Base-by-base conservation (phyloP, 2,113 vertebrate species). In the Origma solitaria region DNA sequence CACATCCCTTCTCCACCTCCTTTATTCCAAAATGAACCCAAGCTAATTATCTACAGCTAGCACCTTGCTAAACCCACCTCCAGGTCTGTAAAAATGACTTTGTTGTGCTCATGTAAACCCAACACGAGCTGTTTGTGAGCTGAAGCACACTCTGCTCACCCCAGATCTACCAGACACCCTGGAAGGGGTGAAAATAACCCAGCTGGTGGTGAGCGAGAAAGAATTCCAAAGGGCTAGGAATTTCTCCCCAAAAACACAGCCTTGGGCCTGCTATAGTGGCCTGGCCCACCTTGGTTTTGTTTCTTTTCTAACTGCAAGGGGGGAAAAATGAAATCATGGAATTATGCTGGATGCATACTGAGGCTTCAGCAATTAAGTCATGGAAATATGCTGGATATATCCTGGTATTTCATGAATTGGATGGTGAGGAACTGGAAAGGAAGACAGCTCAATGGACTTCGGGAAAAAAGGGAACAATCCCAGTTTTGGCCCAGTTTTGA, bases 41-140 rank as follows among this genome's bases (percentile, higher is more conserved):
- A 77, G 25, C 31, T 13, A 64, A 64, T 38, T 42, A 44, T 7
- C n/a, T 17, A 12, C 51, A 50, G 5, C 45, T 18, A 73, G 19
- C 25, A 60, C 30, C 37, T 56, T 2, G 5, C 18, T 53, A 64
- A 31, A 7, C 20, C 44, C 10, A 31, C 73, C 81, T 53, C 44
- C 28, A 47, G 35, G 31, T 5, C 57, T 51, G 21, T 8, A 40
- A n/a, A 35, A 92, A 15, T 4, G 20, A 79, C 33, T 30, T 38
- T 30, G 22, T 1, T 47, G n/a, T 7, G 66, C 49, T 51, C 24
- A 11, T 1, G 7, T 7, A 27, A 82, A 76, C 54, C 28, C 3
- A 15, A 30, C 2, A 1, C 1, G 11, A 49, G 25, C 10, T 82
- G 7, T 8, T 2, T 20, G 45, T 14, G 54, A 25, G 21, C 2